Evolutionary conservation across 2,113 vertebrate species (phyloP).

Genomic region (Anhinga anhinga): DNA sequence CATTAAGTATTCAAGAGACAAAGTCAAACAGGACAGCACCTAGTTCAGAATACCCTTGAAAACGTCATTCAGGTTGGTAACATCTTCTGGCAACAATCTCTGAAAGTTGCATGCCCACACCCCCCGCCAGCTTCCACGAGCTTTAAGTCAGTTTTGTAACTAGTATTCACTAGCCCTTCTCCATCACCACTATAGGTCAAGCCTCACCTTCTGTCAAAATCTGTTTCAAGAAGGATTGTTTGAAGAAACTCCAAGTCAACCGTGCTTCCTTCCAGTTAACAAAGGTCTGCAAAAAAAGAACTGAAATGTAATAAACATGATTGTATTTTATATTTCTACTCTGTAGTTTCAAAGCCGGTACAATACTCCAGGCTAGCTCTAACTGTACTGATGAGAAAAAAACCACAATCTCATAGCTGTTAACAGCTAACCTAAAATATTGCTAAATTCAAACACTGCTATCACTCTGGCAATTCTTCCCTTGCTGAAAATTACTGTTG

Average conservation of each 20-base stretch:
- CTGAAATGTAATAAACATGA: neutral
- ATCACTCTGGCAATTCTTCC: neutral
- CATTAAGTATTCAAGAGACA: neutral
- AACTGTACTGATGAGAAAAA: neutral
- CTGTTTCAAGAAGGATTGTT: conserved; percentile 97
- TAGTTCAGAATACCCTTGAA: neutral
- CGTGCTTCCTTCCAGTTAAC: conserved; percentile 86
- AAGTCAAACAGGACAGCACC: neutral
- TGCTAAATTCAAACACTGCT: neutral
- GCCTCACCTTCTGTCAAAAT: conserved; percentile 91
- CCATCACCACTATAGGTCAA: neutral
- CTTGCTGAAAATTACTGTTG: neutral
- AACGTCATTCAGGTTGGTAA: neutral
- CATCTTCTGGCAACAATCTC: neutral
- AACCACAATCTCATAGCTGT: neutral
- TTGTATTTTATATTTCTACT: too few species aligned
- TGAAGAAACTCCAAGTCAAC: conserved; percentile 97
- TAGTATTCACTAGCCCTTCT: neutral
- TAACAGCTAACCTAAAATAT: neutral
- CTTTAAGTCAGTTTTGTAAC: neutral
- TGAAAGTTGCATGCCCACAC: rapidly evolving
- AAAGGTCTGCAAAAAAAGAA: conserved; percentile 74
- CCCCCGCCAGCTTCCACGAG: neutral
- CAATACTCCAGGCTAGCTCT: neutral
- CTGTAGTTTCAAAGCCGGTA: neutral